These are phyloP conservation scores for Misgurnus mizolepis DNA, from an alignment of 2,113 vertebrate genomes.

Conservation along the genomic window DNA sequence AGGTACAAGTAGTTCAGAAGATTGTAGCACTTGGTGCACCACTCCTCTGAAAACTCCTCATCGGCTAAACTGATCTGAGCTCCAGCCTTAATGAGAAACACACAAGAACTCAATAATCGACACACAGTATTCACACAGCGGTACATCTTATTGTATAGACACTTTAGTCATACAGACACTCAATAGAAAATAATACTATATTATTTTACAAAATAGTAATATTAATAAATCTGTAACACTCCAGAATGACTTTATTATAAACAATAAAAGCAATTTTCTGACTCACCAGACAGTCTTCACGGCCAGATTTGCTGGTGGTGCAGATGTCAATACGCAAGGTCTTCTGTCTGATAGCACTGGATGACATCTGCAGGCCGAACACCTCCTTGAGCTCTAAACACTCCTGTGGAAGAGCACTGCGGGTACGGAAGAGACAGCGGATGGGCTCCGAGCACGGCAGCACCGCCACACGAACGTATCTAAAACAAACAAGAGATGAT, in stretches of 20 bases:
- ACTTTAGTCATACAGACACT: background rate
- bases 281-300: constrained; percentile 89
- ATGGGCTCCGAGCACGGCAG: constrained; percentile 87
- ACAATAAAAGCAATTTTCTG: too few species aligned
- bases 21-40: constrained; percentile 89
- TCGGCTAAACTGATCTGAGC: constrained; percentile 96
- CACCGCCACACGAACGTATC: constrained; percentile 84
- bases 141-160: background rate
- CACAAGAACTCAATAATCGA: background rate
- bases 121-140: background rate
- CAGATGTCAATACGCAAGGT: constrained; percentile 92
- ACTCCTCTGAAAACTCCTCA: constrained; percentile 80
- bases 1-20: constrained; percentile 85
- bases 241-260: too few species aligned
- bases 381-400: constrained; percentile 82
- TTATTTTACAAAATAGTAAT: too few species aligned
- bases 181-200: too few species aligned
- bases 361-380: constrained; percentile 86
- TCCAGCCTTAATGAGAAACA: constrained; percentile 77
- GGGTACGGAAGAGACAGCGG: constrained; percentile 89
- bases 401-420: constrained; percentile 73
- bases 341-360: constrained; percentile 85
- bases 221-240: too few species aligned
- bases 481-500: constrained; percentile 52
- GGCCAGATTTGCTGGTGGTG: constrained; percentile 75